Percentiles rank a stretch among this genome's conserved stretches.
These are phyloP conservation scores for Regulus satrapa DNA, from an alignment of 2,113 vertebrate genomes.

Conservation along the genomic window DNA sequence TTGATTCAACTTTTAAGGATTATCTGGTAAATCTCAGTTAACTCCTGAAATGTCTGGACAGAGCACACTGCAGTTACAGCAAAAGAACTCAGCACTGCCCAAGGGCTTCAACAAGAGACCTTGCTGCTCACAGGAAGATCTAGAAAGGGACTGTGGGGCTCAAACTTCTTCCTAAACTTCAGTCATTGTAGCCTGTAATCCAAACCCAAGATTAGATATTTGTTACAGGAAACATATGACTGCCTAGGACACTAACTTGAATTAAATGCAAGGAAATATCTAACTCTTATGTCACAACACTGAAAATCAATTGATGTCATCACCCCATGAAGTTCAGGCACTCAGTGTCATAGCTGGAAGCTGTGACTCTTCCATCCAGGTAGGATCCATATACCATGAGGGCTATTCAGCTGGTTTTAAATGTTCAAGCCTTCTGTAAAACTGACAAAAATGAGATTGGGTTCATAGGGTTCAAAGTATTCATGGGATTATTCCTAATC, in stretches of 20 bases:
- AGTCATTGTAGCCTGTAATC: not conserved
- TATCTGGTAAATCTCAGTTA: not conserved
- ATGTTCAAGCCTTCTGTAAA: not conserved
- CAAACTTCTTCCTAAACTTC: not conserved
- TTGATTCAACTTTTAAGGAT: not conserved
- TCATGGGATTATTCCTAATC: not conserved
- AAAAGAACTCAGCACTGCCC: not conserved
- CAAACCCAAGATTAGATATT: not conserved
- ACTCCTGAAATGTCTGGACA: not conserved
- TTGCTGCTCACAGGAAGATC: not conserved
- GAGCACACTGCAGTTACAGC: not conserved
- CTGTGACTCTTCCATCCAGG: not conserved
- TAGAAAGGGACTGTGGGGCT: not conserved
- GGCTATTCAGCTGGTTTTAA: not conserved
- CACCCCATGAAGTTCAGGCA: not conserved
- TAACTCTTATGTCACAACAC: not conserved
- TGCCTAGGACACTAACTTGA: not conserved
- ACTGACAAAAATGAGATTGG: not conserved
- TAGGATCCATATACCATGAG: not conserved
- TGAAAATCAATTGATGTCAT: not conserved
- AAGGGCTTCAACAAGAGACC: not conserved
- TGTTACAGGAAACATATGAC: not conserved
- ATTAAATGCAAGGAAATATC: not conserved
- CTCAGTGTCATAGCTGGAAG: not conserved
- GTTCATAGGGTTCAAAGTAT: no score